Base-by-base conservation (phyloP, 2,797 vertebrate genomes). In the Sebastes trivittatus region DNA sequence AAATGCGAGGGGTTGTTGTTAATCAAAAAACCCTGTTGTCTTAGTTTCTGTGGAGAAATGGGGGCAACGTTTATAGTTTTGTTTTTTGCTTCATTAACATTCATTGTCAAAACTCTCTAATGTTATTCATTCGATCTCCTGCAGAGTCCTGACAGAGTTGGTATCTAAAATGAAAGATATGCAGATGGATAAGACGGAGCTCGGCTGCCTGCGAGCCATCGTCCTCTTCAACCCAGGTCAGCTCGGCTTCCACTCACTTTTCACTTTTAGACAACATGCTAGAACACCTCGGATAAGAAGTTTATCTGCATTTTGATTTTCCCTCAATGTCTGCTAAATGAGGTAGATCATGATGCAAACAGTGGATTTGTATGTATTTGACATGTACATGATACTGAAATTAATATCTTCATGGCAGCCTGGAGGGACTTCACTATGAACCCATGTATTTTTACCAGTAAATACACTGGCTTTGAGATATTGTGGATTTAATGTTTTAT, bases 101-200 rank as follows among this genome's bases (percentile, higher is more conserved):
- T 52, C 6, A 2, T 13, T 34, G 3, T 58, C 20, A 11, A 30
- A 29, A 73, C 34, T 62, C 7, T 27, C 9, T 73, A 3, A 54
- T 38, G 2, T 27, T 6, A n/a, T 29, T 60, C 1, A 72, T 67
- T 72, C 72, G 52, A 62, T 89, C 8, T 80, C 65, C 55, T 83
- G 13, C 92, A 99, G 98, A 91, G 98, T 99, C 42, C 94, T 99
- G 69, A 99, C 98, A 18, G 98, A 99, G 91, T 90, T 99, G 78
- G 98, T 99, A 42, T 99, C 98, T 67, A 99, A 99, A 94, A 99
- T 99, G 98, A 99, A 98, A 86, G 98, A 99, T 78, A 99, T 99
- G 98, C 97, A 98, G 94, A 98, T 99, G 98, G 98, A 99, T 83
- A 98, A 98, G 87, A 98, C 98, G 0, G 98, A 99, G 92, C 94